Evolutionary conservation across 2,797 vertebrate species (phyloP), one percentile per base, ranked within the genome.

Genomic region (Erithacus rubecula): DNA sequence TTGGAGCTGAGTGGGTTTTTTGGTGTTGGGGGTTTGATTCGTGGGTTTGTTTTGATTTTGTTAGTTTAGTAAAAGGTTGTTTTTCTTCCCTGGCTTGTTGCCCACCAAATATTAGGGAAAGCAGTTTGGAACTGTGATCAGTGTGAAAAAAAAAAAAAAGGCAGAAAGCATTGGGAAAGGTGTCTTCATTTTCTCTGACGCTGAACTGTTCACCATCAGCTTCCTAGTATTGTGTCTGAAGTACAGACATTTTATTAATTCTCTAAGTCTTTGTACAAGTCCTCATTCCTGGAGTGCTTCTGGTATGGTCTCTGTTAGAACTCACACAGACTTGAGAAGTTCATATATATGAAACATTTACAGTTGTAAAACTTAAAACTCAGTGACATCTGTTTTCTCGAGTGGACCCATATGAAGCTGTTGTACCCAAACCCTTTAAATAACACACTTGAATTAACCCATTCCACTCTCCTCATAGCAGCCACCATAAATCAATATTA

Each of bases 361-460:
- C 27, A 78, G 37, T 15, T 87, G 21, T 77, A 92, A 74, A 90
- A 83, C 52, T 63, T 90, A 49, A 90, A 94, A 64, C 41, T 84
- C 37, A 26, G 15, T 83, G 56, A 27, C 37, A 77, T 74, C 78
- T 90, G 37, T 68, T 87, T 87, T 93, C 56, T 90, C 1, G 1
- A 20, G 80, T 21, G 24, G 41, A 43, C 52, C 34, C 27, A 23
- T 71, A 19, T 27, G 12, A 85, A 76, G 10, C 27, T 36, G 18
- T 63, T 68, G 29, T 39, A 49, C 46, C 46, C 32, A 60, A 5
- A 10, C 12, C 12, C 36, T 75, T 84, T 83, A 67, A 87, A 77
- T 47, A 68, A 70, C 46, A 43, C 15, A 24, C 30, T 91, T 51
- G 64, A 85, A 78, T 96, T 95, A 94, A 89, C 92, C 62, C 68